Evolutionary conservation across 2,888 invertebrate genomes (phyloP), one percentile per base, ranked within the genome.

Genomic region (Nymphalis polychloros): DNA sequence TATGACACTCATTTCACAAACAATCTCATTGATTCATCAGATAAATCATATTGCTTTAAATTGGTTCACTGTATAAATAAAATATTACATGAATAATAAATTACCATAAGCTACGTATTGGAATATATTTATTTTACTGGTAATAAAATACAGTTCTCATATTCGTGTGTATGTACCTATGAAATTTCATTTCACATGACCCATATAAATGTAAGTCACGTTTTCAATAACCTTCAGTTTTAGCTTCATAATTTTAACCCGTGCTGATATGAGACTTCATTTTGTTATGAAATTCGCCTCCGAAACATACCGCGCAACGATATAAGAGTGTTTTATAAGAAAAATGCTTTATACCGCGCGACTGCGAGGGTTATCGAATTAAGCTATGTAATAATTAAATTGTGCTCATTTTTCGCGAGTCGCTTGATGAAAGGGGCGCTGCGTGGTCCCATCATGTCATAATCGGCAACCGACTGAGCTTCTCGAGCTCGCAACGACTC

Each of bases 201-300:
- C 87, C 81, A 88, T 90, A 89, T 90, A 90, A 90, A 92, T 91
- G 92, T 91, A 89, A 89, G 91, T 90, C 92, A 92, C 92, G 92
- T 92, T 89, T 92, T 91, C 92, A 92, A 92, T 92, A 92, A 91
- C 90, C 87, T 89, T 88, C 91, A 90, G 90, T 92, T 92, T 92
- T 89, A 90, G 90, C 90, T 90, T 92, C 91, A 91, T 91, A 91
- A 91, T 92, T 92, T 91, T 85, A 90, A 88, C 90, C 88, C 89
- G 78, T 80, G 82, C 87, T 87, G 86, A 89, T 92, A 90, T 91
- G 88, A 89, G 85, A 89, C 84, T 89, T 88, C 89, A 90, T 90
- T 89, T 88, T 87, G 89, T 89, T 88, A 87, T 85, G 86, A 89
- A 89, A 89, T 86, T 86, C 84, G 81, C 84, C 78, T 81, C 81